Percentiles rank a stretch among this genome's conserved stretches.
Conservation (phyloP, 2,113 vertebrate species). For the Blennius ocellaris region DNA sequence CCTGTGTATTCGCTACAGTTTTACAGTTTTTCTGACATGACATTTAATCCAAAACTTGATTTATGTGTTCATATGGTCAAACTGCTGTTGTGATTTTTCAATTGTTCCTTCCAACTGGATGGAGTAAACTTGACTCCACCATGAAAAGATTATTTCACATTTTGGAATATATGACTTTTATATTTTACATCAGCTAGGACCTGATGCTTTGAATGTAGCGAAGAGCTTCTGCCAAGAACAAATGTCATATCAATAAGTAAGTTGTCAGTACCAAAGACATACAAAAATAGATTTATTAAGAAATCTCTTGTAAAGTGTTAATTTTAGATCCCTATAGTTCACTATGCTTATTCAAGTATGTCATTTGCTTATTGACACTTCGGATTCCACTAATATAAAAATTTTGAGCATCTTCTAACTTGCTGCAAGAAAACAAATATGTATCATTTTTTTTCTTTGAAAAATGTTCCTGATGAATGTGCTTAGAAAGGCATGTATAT, state of each 20-base stretch:
- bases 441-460: too few relatives aligned
- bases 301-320: not conserved
- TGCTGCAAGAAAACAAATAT: too few relatives aligned
- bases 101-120: not conserved
- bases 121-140: not conserved
- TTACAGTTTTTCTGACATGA: slow-evolving; percentile 13
- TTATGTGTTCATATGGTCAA: not conserved
- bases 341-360: too few relatives aligned
- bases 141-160: not conserved
- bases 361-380: too few relatives aligned
- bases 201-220: too few relatives aligned
- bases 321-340: not conserved
- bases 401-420: too few relatives aligned
- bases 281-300: not conserved
- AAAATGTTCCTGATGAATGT: too few relatives aligned
- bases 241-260: not conserved
- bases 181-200: too few relatives aligned
- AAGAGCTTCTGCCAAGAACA: not conserved
- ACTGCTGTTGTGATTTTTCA: slow-evolving; percentile 12
- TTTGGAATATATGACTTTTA: not conserved
- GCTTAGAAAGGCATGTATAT: too few relatives aligned
- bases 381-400: too few relatives aligned
- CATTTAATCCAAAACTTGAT: slow-evolving; percentile 35
- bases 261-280: not conserved
- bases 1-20: slow-evolving; percentile 8